These are phyloP conservation scores for Spisula solida DNA, from an alignment of 2,888 invertebrate species.

Conservation along the genomic window DNA sequence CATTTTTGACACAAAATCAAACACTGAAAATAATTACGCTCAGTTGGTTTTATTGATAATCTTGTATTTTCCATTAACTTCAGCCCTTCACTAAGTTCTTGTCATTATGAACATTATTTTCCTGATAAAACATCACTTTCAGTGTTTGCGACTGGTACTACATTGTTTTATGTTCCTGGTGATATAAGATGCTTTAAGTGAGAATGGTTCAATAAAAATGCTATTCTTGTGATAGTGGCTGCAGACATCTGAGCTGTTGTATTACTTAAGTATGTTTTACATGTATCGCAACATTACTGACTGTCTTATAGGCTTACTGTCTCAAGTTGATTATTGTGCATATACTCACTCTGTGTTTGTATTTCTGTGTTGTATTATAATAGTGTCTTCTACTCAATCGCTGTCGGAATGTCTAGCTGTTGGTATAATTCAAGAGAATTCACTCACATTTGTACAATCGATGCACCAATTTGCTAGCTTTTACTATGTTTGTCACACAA, in stretches of 20 bases:
- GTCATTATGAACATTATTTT: conserved; percentile 7
- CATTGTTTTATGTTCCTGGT: background rate
- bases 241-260: background rate
- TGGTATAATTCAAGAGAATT: background rate
- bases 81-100: conserved; percentile 1
- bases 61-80: conserved; percentile 27
- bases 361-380: background rate
- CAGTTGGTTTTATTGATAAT: conserved; percentile 29
- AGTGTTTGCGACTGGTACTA: background rate
- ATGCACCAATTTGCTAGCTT: too few species aligned
- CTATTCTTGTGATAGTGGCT: background rate
- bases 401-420: background rate
- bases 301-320: background rate
- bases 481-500: background rate
- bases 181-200: background rate
- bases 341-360: background rate
- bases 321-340: background rate
- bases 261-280: conserved; percentile 2
- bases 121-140: conserved; percentile 18
- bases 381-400: background rate
- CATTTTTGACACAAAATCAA: conserved; percentile 46
- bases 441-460: too few species aligned
- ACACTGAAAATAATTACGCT: conserved; percentile 29
- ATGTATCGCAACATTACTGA: too few species aligned
- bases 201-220: background rate